Evolutionary conservation across 2,797 vertebrate species (phyloP), one percentile per base, ranked within the genome.

Genomic region (Protosalanx chinensis): DNA sequence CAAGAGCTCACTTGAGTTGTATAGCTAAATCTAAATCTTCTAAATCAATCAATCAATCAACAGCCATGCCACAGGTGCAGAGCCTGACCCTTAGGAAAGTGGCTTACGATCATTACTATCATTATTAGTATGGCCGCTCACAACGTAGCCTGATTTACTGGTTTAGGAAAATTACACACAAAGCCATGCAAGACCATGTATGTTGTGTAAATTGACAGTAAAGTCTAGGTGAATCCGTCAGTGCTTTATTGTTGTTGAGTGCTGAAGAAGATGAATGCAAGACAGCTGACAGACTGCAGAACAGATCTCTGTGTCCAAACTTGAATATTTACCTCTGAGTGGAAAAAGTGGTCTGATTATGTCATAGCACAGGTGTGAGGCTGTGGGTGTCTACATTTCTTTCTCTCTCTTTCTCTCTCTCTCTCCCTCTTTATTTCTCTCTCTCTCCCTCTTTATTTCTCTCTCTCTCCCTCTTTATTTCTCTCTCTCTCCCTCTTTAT

Each of bases 291-390:
- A 61, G 30, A 33, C 68, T 37, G 46, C 64, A 23, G 30, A 23
- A 15, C 46, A 66, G 18, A 46, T 12, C 8, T 13, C 18, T 30
- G 49, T 70, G 68, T 75, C 18, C 37, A 30, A 60, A 46, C 46
- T 63, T 49, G 46, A 8, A 18, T 32, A 20, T 12, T 57, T 4
- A 20, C 3, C 53, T 30, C 64, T 62, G 3, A 29, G 64, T n/a
- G 41, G 29, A 64, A 46, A 67, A 37, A 2, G 41, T 59, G 23
- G 73, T 49, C 7, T 30, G 27, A 69, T 76, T 81, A 62, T 59
- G 65, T 64, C 79, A 69, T 23, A 46, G 41, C 59, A 73, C 29
- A 77, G 73, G 68, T 73, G 65, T 79, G 64, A 18, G 57, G 60
- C 59, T 29, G 41, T 10, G 12, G 23, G 8, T 37, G 32, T 57